Base-by-base conservation (phyloP, 2,888 invertebrate genomes). In the Palloptera scutellata region DNA sequence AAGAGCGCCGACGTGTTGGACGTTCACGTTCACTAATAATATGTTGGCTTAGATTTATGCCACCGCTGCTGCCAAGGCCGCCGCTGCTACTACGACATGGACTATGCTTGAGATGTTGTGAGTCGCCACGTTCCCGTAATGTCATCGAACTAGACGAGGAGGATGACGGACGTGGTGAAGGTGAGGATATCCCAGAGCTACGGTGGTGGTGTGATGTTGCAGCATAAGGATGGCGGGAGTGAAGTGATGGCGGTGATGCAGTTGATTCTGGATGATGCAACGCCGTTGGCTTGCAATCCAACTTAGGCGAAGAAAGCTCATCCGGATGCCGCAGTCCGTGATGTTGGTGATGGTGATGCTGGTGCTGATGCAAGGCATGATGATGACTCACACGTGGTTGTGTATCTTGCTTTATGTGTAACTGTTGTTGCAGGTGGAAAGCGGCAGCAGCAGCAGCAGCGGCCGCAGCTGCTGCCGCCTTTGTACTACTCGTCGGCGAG, bases 351-450 rank as follows among this genome's bases (percentile, higher is more conserved):
- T 41, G 74, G 48, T 57, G 74, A 19, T 20, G 71, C 67, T 77
- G 69, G 67, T 78, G 79, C 55, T 76, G 74, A 57, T 72, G 72
- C 66, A 75, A 59, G 4, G 69, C 53, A 43, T 72, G 72, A 69
- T 83, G 83, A 64, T 79, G 82, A 30, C 71, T 71, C 41, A 70
- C 68, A 72, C 82, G 83, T 59, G 79, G 81, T 69, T 81, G 82
- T 48, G 82, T 78, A 70, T 83, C 83, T 3, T 81, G 80, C 67
- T 83, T 83, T 15, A 83, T 79, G 65, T 81, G 81, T 71, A 82
- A 67, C 67, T 82, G 79, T 66, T 83, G 82, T 61, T 83, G 83
- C 70, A 83, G 69, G 66, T 83, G 76, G 59, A 78, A 83, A 1
- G 83, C 81, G 17, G 82, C 81, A 15, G 82, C 81, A 12, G 83